Base-by-base conservation (phyloP, 2,888 invertebrate genomes). In the Cantharis rufa region DNA sequence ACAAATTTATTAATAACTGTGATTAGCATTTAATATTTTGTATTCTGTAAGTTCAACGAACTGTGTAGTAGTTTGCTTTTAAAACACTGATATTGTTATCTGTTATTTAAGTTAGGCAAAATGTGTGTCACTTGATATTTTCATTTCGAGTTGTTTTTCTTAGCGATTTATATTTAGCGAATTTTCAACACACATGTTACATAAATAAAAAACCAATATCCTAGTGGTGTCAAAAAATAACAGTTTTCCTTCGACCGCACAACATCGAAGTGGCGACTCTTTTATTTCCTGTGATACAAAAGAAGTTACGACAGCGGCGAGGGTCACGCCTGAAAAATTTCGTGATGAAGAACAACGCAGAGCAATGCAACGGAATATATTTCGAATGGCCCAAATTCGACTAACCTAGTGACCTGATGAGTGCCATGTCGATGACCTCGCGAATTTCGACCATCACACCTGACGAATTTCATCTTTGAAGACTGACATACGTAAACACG, bases 331-430 rank as follows among this genome's bases (percentile, higher is more conserved):
- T 77, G 78, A 76, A 77, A 76, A 48, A 76, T 73, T 73, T 73
- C 72, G 76, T 71, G 71, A 48, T 48, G n/a, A 48, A 48, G 48
- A 28, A 48, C 68, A 75, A 63, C 72, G 72, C 72, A 73, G 71
- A 78, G 69, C 68, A 74, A 78, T 79, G 72, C 81, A 81, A 82
- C 81, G 82, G 81, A 78, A 80, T 77, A 78, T 81, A 80, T 82
- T 84, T 83, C 81, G 82, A 83, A 74, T 81, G 83, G 80, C 82
- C 84, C 82, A 82, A 84, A 84, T 83, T 81, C 84, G 80, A 84
- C 83, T 84, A 84, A 84, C 84, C 84, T 76, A 84, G 82, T 84
- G 83, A 84, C 84, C 84, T 74, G 81, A 79, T 82, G 83, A 80
- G 79, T 82, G 76, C 75, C 75, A 79, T 81, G 80, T 80, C 81